Conservation (phyloP, 53 echinoderm and acorn worm genomes). For the Hippasteria phrygiana region DNA sequence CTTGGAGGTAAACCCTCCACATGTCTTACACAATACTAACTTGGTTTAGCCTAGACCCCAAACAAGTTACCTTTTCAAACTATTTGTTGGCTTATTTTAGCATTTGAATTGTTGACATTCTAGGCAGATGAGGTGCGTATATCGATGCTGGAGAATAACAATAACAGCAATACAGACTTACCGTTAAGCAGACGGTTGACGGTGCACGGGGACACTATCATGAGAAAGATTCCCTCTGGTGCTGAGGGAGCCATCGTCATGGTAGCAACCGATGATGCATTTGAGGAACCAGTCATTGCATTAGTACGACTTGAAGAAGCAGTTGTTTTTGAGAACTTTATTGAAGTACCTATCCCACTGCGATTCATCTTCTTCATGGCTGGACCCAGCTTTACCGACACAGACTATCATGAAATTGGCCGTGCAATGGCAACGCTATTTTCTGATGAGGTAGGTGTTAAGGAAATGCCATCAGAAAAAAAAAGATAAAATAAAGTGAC, state of each 20-base stretch:
- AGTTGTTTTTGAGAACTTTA: conserved; percentile 82
- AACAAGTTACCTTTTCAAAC: not conserved
- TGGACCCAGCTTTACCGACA: conserved; percentile 78
- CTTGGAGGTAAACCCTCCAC: no score
- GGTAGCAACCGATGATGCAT: conserved; percentile 87
- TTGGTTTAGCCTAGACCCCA: no score
- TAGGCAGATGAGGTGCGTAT: conserved; percentile 61
- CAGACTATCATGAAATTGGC: conserved; percentile 90
- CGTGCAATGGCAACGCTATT: conserved; percentile 92
- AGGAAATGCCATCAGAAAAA: no score
- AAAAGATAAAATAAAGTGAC: not conserved
- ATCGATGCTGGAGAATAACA: conserved; percentile 70
- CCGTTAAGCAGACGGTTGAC: conserved; percentile 23
- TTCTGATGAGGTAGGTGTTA: conserved; percentile 84
- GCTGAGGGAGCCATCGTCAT: conserved; percentile 91
- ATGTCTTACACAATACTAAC: no score
- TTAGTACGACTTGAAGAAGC: conserved; percentile 79
- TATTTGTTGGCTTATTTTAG: not conserved
- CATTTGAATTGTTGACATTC: not conserved
- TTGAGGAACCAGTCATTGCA: conserved; percentile 75
- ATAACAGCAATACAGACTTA: conserved; percentile 21
- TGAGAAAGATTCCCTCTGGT: conserved; percentile 87
- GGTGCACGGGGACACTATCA: conserved; percentile 73
- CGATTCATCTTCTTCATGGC: conserved; percentile 88
- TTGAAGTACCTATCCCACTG: conserved; percentile 90